Evolutionary conservation across 2,113 vertebrate genomes (phyloP).

Genomic region (Antidorcas marsupialis): DNA sequence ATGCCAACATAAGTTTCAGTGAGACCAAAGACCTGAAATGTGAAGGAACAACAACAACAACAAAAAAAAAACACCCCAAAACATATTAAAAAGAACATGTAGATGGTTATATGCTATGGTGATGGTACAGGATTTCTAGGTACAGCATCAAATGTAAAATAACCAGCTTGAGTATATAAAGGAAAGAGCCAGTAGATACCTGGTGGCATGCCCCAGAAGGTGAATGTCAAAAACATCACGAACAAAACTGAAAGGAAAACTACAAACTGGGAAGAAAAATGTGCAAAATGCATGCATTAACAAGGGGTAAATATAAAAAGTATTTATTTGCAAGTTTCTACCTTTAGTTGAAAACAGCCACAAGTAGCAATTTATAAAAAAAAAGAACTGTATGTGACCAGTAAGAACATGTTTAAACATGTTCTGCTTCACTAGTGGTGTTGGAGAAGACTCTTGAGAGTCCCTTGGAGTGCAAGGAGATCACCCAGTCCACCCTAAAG

Average conservation of each 20-base stretch:
- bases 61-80: too few species aligned
- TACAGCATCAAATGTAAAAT: background rate
- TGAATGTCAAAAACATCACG: background rate
- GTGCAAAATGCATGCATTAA: background rate
- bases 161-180: background rate
- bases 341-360: background rate
- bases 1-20: background rate
- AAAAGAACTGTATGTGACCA: background rate
- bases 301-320: too few species aligned
- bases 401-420: background rate
- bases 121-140: background rate
- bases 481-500: background rate
- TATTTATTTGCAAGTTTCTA: background rate
- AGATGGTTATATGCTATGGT: background rate
- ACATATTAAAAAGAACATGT: background rate
- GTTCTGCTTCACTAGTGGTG: background rate
- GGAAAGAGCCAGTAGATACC: background rate
- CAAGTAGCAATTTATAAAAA: background rate
- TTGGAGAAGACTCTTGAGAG: background rate
- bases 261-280: background rate
- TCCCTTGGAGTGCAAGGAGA: background rate
- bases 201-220: background rate
- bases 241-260: background rate
- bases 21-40: background rate
- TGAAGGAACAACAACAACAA: background rate